Conservation (phyloP, 2,797 vertebrate genomes). For the Rhyacichthys aspro region DNA sequence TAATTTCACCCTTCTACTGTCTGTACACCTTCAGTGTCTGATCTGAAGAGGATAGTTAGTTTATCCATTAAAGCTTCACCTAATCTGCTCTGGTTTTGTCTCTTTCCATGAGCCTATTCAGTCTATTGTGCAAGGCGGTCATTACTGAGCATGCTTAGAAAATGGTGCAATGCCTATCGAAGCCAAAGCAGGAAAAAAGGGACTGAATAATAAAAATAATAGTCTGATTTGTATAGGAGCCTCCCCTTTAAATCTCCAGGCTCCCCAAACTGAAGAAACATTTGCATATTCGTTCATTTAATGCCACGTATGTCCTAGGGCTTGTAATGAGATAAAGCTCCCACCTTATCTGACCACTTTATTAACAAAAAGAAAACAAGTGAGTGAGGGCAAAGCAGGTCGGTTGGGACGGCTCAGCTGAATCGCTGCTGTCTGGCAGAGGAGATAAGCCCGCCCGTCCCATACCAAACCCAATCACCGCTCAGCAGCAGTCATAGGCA, state of each 20-base stretch:
- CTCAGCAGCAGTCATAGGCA: conserved; percentile 62
- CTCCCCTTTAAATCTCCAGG: conserved; percentile 49
- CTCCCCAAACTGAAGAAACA: conserved; percentile 47
- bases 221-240: conserved; percentile 44
- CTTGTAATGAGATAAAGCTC: conserved; percentile 77
- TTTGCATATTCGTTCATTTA: conserved; percentile 72
- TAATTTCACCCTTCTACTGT: conserved; percentile 35
- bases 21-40: conserved; percentile 47
- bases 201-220: conserved; percentile 58
- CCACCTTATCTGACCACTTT: conserved; percentile 78
- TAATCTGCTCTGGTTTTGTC: conserved; percentile 41
- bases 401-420: conserved; percentile 64
- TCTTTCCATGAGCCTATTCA: conserved; percentile 53
- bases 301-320: conserved; percentile 52
- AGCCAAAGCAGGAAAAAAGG: conserved; percentile 10
- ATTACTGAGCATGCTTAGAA: conserved; percentile 51
- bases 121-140: conserved; percentile 50
- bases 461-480: conserved; percentile 68
- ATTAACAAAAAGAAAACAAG: conserved; percentile 76
- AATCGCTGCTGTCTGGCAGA: conserved; percentile 72
- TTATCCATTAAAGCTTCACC: conserved; percentile 52
- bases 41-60: conserved; percentile 36
- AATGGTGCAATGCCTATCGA: conserved; percentile 34
- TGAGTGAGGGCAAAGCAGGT: conserved; percentile 64
- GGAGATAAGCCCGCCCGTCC: conserved; percentile 75